Conservation (phyloP, 2,113 vertebrate species). For the Nothoprocta perdicaria region DNA sequence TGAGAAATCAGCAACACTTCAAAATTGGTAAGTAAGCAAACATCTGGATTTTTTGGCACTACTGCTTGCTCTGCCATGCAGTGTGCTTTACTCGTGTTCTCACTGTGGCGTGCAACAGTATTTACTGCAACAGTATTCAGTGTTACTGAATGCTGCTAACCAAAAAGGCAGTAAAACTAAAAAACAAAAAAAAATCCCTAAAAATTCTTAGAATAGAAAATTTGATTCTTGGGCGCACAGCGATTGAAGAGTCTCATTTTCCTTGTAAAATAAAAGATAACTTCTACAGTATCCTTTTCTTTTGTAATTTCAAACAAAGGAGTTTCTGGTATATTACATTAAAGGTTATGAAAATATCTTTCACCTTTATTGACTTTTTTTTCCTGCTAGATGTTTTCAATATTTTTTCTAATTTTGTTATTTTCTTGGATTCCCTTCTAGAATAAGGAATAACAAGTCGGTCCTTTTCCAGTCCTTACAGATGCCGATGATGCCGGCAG, state of each 20-base stretch:
- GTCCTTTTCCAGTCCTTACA: background rate
- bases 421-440: background rate
- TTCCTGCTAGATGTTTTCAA: background rate
- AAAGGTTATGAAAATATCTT: background rate
- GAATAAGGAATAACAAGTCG: background rate
- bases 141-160: background rate
- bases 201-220: background rate
- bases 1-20: background rate
- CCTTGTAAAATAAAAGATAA: background rate
- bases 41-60: background rate
- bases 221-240: background rate
- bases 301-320: background rate
- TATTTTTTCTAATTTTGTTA: background rate
- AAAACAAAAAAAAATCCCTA: too few species aligned
- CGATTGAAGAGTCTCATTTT: rapidly evolving
- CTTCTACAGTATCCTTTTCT: background rate
- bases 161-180: background rate
- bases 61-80: background rate
- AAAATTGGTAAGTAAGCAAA: background rate
- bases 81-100: background rate
- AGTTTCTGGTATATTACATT: background rate
- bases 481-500: background rate
- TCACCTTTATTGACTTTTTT: background rate
- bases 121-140: background rate
- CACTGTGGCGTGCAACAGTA: background rate